Percentiles rank a stretch among this genome's conserved stretches.
phyloP scores from a whole-genome alignment of 2,797 vertebrate genomes.

The Propithecus perrieri region DNA sequence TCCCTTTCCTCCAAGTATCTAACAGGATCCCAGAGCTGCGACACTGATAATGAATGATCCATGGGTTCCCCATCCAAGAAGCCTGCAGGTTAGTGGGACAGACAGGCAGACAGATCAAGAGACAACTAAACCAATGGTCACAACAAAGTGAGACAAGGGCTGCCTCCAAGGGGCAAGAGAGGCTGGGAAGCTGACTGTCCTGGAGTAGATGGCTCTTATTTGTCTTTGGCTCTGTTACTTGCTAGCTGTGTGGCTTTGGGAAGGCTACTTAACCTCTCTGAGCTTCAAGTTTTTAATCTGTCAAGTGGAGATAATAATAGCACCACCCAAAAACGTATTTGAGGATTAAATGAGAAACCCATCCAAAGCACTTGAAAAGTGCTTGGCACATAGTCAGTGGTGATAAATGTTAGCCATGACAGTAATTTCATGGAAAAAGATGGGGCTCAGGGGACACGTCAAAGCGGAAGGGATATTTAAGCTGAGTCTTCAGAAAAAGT shows the following conservation, averaged over 20 bases:
- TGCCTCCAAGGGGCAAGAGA: background rate
- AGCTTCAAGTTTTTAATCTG: background rate
- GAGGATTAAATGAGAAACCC: slow-evolving; percentile 19
- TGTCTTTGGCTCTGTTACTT: background rate
- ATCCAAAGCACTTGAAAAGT: background rate
- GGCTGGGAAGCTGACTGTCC: background rate
- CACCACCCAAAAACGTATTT: background rate
- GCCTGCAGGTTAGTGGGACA: background rate
- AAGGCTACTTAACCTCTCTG: slow-evolving; percentile 4
- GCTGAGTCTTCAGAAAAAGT: slow-evolving; percentile 3
- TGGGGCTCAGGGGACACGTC: background rate
- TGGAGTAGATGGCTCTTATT: background rate
- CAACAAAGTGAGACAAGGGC: background rate
- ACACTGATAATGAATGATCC: background rate
- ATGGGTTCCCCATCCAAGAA: background rate
- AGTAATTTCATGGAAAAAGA: background rate
- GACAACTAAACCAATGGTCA: background rate
- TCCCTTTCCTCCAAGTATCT: background rate
- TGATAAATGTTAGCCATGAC: background rate
- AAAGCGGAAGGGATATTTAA: background rate
- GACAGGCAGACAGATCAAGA: background rate
- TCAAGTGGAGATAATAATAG: background rate
- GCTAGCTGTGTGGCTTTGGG: background rate
- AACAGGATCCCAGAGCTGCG: background rate
- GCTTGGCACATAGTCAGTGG: background rate